Conservation (phyloP, 2,797 vertebrate species). For the Sebastes minor region DNA sequence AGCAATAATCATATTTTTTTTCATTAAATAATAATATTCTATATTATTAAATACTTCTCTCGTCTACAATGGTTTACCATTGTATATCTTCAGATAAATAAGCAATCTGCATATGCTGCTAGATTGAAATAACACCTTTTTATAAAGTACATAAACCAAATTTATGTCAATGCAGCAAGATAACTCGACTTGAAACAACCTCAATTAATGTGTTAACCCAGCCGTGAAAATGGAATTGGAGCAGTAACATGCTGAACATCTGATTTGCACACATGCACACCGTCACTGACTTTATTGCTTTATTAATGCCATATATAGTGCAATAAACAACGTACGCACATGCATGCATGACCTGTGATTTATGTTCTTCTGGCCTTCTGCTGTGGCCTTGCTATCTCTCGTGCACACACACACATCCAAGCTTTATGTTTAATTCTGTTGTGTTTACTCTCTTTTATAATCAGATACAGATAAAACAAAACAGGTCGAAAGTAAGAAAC, state of each 20-base stretch:
- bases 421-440: background rate
- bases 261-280: constrained; percentile 52
- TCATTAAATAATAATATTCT: too few relatives aligned
- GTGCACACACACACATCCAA: background rate
- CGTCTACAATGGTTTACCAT: background rate
- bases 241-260: constrained; percentile 38
- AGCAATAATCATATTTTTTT: background rate
- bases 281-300: constrained; percentile 45
- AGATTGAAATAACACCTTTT: background rate
- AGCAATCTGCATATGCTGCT: background rate
- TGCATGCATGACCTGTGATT: constrained; percentile 9
- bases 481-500: background rate
- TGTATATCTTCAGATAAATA: background rate
- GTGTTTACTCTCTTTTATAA: background rate
- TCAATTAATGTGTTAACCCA: constrained; percentile 29
- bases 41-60: background rate
- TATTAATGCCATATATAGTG: constrained; percentile 38
- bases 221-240: constrained; percentile 31
- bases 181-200: constrained; percentile 24
- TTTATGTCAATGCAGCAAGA: constrained; percentile 10
- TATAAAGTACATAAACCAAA: constrained; percentile 1
- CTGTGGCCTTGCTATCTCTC: background rate
- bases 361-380: background rate
- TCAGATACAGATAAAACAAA: background rate
- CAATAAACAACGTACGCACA: constrained; percentile 26